Percentiles rank a stretch among this genome's conserved stretches.
Evolutionary conservation across 2,888 invertebrate genomes (phyloP).

Genomic region (Aleiodes testaceus): DNA sequence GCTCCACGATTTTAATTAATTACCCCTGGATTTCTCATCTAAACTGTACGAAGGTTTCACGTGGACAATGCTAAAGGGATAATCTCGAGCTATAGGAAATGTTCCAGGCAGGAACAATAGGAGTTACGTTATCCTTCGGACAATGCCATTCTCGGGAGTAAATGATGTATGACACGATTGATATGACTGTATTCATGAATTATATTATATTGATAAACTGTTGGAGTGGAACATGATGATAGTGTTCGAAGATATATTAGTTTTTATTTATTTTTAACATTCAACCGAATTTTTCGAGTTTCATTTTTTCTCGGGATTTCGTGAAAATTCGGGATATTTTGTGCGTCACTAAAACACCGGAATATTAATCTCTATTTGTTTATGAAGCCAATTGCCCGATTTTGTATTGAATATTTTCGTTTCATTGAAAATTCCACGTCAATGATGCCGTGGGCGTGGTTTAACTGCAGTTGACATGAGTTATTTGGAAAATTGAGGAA

Average conservation of each 20-base stretch:
- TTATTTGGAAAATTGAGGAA: no score
- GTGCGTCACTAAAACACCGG: no score
- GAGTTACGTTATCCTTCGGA: conserved; percentile 1
- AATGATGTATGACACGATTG: conserved; percentile 36
- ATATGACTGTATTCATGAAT: conserved; percentile 17
- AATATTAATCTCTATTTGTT: no score
- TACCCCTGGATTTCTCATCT: no score
- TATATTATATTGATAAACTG: conserved; percentile 2
- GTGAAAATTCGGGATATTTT: no score
- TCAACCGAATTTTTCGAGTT: not conserved
- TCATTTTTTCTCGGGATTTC: conserved; percentile 8
- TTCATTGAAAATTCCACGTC: no score
- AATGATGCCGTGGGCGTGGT: no score
- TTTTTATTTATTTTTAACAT: not conserved
- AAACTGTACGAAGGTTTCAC: not conserved
- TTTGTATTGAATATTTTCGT: no score
- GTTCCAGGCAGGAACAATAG: conserved; percentile 4
- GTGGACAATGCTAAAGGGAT: not conserved
- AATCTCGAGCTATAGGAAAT: not conserved
- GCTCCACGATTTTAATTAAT: no score
- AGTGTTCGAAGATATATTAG: not conserved
- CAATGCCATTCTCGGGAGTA: conserved; percentile 9
- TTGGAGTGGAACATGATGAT: conserved; percentile 15
- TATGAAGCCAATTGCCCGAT: no score
- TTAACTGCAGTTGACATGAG: no score